A percentile compares a stretch with the other conserved stretches of the same genome.
These are phyloP conservation scores for Metaphire vulgaris DNA, from an alignment of 1,140 invertebrate species.

Conservation along the genomic window DNA sequence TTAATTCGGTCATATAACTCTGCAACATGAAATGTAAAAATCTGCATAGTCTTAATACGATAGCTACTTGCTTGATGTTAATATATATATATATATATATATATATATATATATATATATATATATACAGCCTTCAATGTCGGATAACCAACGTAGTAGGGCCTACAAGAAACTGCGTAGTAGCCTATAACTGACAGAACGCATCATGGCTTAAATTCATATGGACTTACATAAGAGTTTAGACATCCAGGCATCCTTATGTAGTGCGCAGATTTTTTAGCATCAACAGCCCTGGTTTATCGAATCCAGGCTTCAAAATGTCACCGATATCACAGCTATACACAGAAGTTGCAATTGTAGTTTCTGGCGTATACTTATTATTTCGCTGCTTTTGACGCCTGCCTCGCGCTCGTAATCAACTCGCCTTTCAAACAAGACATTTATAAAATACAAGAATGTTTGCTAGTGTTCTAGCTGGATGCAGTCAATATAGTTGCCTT, in stretches of 20 bases:
- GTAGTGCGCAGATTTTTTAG: background rate
- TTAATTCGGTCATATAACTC: background rate
- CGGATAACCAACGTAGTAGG: background rate
- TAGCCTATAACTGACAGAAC: no score
- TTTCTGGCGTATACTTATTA: no score
- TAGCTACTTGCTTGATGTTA: background rate
- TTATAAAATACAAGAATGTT: no score
- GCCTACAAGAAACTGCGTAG: background rate
- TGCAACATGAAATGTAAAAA: background rate
- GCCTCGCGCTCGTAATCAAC: no score
- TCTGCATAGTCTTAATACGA: background rate
- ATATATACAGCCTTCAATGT: background rate
- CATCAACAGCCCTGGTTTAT: background rate
- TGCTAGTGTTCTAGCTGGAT: no score
- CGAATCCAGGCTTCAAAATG: no score
- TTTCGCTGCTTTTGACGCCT: no score
- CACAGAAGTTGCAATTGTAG: no score
- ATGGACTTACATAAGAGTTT: background rate
- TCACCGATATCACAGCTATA: no score
- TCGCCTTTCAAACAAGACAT: no score
- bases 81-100: conserved; percentile 4
- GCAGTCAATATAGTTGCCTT: no score
- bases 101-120: conserved; percentile 4
- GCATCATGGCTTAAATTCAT: no score
- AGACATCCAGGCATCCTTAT: background rate